Evolutionary conservation across 1,140 invertebrate species (phyloP), one percentile per base, ranked within the genome.

Genomic region (Pachypeltis micranthus): DNA sequence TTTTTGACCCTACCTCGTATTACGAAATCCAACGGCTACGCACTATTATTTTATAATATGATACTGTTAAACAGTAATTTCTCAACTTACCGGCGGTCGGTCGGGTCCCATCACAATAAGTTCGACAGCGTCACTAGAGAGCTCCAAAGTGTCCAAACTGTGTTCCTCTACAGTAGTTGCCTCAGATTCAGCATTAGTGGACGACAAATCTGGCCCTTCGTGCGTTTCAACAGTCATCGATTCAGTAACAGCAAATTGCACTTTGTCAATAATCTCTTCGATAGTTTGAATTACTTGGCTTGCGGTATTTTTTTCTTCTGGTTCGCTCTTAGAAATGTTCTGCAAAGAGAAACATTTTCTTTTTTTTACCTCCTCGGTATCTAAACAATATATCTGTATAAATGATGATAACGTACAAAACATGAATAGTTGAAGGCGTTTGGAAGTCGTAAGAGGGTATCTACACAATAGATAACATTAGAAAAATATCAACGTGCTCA

Each of bases 251-350:
- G 76, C 59, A 61, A 76, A 75, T 58, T 77, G 75, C 21, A 77
- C 76, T 63, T 77, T 75, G 1, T 73, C 75, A 59, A 77, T 77
- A 23, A 76, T 76, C 62, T 77, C 75, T 63, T 78, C 77, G 47
- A 77, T 76, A 62, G 77, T 76, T 63, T 76, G 75, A 59, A 77
- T 76, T 63, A 76, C 72, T 61, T 77, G 75, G 21, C 72, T 73
- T 28, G 75, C 72, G 1, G 70, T 63, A 44, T 75, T 73, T 51
- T 75, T 74, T 55, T 76, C 75, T 65, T 76, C 61, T 25, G 23
- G 27, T n/a, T 25, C 34, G n/a, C 28, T 19, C 21, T 21, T 19
- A 24, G n/a, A 19, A 51, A 59, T 21, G 2, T 59, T 34, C 31
- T 28, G 25, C 19, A 28, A 59, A 21, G 23, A 26, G 14, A n/a